Evolutionary conservation across 2,888 invertebrate genomes (phyloP), one percentile per base, ranked within the genome.

Genomic region (Lissocephala sabroskyi): DNA sequence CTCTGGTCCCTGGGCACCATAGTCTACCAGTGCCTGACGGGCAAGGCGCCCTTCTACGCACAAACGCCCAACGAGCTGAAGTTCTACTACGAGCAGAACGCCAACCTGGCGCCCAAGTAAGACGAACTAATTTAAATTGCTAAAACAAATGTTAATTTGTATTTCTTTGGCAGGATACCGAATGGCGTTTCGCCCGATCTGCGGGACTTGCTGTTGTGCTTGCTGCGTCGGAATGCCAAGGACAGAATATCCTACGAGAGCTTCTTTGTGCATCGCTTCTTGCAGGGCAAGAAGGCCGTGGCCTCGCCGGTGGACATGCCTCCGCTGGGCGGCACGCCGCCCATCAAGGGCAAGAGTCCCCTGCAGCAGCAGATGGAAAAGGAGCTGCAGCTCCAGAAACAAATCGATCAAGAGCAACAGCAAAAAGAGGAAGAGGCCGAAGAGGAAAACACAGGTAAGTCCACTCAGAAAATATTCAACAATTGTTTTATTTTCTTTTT

Each of bases 1-100:
- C 89, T 99, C 51, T 99, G 99, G 98, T 98, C 98, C 64, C 88
- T 99, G 71, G 99, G 99, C 45, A 99, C 98, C 13, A 99, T 99
- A 74, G 95, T 99, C 52, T 98, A 95, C 86, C 97, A 98, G 86
- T 99, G 99, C 86, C 88, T 99, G 62, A 98, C 97, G 18, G 98
- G 98, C 56, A 97, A 97, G 86, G 99, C 99, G 30, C 99, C 99
- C 23, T 99, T 99, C 86, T 93, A 95, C 86, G 99, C 99, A 37
- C 94, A 95, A 79, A 98, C 97, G 13, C 99, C 99, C 10, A 97
- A 97, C 83, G 97, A 97, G 70, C 89, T 99, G 54, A 98, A 98
- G 85, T 92, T 92, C 68, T 97, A 94, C 86, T 99, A 99, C 83
- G 99, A 99, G 85, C 95, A 95, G 85, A 97, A 97, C 85, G 90